phyloP scores from a whole-genome alignment of 2,113 vertebrate genomes.

The Scartelaos histophorus region DNA sequence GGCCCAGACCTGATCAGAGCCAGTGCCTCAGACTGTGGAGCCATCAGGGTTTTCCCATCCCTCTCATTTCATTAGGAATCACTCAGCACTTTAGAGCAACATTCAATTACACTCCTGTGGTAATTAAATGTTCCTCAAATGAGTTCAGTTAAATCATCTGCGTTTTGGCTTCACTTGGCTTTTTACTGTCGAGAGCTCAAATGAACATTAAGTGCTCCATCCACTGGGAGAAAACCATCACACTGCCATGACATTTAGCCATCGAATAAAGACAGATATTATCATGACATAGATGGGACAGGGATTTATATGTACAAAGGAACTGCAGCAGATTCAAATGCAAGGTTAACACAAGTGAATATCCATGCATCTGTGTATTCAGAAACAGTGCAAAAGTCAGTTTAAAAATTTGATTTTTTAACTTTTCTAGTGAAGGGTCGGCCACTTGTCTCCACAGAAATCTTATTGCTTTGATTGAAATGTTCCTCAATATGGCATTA shows the following conservation, averaged over 20 bases:
- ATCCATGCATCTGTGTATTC: conserved; percentile 51
- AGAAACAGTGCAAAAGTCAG: conserved; percentile 30
- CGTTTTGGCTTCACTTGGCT: conserved; percentile 61
- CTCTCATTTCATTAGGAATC: conserved; percentile 71
- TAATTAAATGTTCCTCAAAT: conserved; percentile 77
- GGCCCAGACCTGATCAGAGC: conserved; percentile 22
- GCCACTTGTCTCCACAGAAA: too few species aligned
- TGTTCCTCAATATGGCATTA: neutral
- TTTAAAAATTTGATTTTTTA: neutral
- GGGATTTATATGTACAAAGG: conserved; percentile 44
- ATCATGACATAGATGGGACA: conserved; percentile 35
- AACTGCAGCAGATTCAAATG: conserved; percentile 1
- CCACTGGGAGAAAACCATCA: conserved; percentile 54
- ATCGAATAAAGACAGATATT: conserved; percentile 50
- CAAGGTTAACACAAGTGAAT: conserved; percentile 46
- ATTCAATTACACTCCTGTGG: conserved; percentile 71
- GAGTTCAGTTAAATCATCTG: conserved; percentile 75
- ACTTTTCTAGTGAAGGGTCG: too few species aligned
- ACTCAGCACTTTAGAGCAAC: conserved; percentile 71
- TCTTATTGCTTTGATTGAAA: neutral
- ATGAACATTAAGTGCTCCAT: conserved; percentile 55
- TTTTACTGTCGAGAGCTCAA: conserved; percentile 59
- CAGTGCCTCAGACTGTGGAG: conserved; percentile 29
- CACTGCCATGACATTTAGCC: conserved; percentile 65
- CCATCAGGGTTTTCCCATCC: conserved; percentile 43